A percentile compares a stretch with the other conserved stretches of the same genome.
Evolutionary conservation across 2,113 vertebrate genomes (phyloP).

Genomic region (Heterotis niloticus): DNA sequence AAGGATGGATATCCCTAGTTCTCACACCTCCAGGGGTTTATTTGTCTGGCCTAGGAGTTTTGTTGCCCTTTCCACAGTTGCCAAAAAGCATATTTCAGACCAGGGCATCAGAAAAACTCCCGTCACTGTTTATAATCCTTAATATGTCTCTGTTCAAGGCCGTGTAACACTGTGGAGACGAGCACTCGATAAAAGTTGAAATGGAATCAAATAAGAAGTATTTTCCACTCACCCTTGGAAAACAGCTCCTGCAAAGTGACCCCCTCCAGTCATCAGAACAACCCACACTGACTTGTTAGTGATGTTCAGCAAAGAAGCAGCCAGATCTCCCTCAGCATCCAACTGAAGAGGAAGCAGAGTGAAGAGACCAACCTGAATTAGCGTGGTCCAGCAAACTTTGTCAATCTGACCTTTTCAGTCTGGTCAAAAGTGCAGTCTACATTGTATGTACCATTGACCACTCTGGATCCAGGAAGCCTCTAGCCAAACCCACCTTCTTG

Average conservation of each 20-base stretch:
- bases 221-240: slow-evolving; percentile 76
- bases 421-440: neutral
- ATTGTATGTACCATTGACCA: neutral
- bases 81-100: no score
- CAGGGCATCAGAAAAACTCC: no score
- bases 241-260: slow-evolving; percentile 90
- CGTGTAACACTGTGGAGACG: no score
- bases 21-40: neutral
- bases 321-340: slow-evolving; percentile 46
- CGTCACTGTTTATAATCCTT: no score
- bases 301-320: slow-evolving; percentile 62
- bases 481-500: slow-evolving; percentile 58
- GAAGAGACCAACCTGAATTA: neutral
- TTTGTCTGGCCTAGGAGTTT: no score
- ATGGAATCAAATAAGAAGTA: neutral
- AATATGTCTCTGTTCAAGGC: no score
- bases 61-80: no score
- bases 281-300: slow-evolving; percentile 65
- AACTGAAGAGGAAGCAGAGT: slow-evolving; percentile 35
- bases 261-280: slow-evolving; percentile 89
- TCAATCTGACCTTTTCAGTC: no score
- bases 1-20: neutral
- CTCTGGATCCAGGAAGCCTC: neutral
- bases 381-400: no score
- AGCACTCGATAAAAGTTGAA: no score